A percentile compares a stretch with the other conserved stretches of the same genome.
Conservation (phyloP, 2,113 vertebrate genomes). For the Pseudolaguvia tuberculata region DNA sequence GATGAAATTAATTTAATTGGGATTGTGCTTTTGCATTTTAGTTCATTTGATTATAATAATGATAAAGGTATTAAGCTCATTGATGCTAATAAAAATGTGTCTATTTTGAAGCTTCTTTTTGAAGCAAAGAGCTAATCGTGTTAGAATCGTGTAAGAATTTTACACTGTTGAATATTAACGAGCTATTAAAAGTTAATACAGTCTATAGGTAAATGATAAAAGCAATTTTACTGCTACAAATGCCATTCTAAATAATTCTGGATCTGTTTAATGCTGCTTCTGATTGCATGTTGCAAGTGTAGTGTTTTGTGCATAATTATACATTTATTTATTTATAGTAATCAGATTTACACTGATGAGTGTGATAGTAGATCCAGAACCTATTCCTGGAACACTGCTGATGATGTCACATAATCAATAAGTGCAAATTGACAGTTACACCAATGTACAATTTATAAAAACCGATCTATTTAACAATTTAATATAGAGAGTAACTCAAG, state of each 20-base stretch:
- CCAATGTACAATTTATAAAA: background rate
- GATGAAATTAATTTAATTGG: background rate
- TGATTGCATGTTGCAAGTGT: background rate
- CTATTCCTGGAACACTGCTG: background rate
- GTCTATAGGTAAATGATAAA: background rate
- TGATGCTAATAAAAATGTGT: background rate
- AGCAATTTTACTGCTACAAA: background rate
- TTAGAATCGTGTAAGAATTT: too few relatives aligned
- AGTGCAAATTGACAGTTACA: background rate
- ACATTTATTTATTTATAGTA: background rate
- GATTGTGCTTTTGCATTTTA: background rate
- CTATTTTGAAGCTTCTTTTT: background rate
- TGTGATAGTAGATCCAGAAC: background rate
- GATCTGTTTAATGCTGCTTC: background rate
- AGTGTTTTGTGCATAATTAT: constrained; percentile 8
- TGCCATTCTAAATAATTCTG: background rate
- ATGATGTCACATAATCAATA: background rate
- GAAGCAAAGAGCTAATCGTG: background rate
- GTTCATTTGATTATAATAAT: background rate
- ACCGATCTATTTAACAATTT: background rate
- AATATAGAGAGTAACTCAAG: background rate
- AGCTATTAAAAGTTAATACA: too few relatives aligned
- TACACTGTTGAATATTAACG: background rate
- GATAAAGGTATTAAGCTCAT: background rate
- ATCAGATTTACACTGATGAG: background rate